These are phyloP conservation scores for Amphiprion ocellaris DNA, from an alignment of 2,113 vertebrate species.

Conservation along the genomic window DNA sequence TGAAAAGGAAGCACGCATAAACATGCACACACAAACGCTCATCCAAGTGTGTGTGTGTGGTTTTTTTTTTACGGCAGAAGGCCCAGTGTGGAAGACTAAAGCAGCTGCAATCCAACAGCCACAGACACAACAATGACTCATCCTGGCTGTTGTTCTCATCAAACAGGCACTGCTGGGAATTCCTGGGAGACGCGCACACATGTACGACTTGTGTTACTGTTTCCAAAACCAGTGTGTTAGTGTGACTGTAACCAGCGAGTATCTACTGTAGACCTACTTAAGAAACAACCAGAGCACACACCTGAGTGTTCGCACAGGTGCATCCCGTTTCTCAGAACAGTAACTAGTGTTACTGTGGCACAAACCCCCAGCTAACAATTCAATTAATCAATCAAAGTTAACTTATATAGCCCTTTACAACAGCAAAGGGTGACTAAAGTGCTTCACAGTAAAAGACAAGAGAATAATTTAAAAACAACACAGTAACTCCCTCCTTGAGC, in stretches of 20 bases:
- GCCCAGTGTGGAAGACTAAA: slow-evolving; percentile 43
- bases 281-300: slow-evolving; percentile 19
- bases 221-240: slow-evolving; percentile 1
- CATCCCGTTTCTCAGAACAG: background rate
- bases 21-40: slow-evolving; percentile 2
- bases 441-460: no score
- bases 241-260: background rate
- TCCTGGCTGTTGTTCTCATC: slow-evolving; percentile 60
- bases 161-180: slow-evolving; percentile 56
- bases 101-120: slow-evolving; percentile 59
- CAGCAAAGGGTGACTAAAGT: no score
- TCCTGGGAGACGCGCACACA: slow-evolving; percentile 36
- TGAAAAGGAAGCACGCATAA: slow-evolving; percentile 41
- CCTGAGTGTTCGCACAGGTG: background rate
- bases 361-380: background rate
- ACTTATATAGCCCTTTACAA: no score
- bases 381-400: no score
- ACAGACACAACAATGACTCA: slow-evolving; percentile 77
- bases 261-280: background rate
- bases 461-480: no score
- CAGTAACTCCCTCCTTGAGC: no score
- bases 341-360: background rate
- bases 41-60: slow-evolving; percentile 5
- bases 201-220: slow-evolving; percentile 5
- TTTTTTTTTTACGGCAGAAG: slow-evolving; percentile 42